Base-by-base conservation (phyloP, 64 coral and sea anemone genomes). In the Montipora cactus region DNA sequence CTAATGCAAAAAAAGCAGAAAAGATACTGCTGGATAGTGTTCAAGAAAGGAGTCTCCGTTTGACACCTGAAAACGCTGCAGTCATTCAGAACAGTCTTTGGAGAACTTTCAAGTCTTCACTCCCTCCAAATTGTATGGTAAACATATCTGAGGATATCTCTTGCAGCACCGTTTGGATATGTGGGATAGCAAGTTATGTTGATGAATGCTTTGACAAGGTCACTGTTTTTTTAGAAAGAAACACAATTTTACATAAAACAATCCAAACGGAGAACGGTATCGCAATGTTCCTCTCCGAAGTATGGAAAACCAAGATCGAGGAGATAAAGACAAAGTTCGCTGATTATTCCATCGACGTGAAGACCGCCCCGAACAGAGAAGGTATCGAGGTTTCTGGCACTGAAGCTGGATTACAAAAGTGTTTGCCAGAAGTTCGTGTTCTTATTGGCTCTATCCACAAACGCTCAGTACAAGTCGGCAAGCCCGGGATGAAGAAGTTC, bases 401-500 rank as follows among this genome's bases (percentile, higher is more conserved):
- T 45, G 51, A 48, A 46, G 89, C 81, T 8, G 89, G 89, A 52
- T 6, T 81, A 55, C 5, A 71, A 8, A 70, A 75, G 8, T 68
- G 77, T 58, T 4, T 75, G 7, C 62, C 61, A 47, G 9, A 76
- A 76, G 14, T 83, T 47, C 9, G 59, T 18, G 77, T 48, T 3
- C 50, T 90, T 18, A 72, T 90, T 9, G 7, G 28, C n/a, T 47
- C 67, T 49, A 50, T 83, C 37, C 25, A 76, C 23, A 74, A 83
- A 7, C 3, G n/a, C 18, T 83, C 11, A 13, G 80, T 91, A n/a
- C 6, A 69, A 73, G n/a, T 91, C 48, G 68, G 76, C 64, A 76
- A 76, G 14, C 90, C 90, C 13, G 90, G 90, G 47, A 84, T 83
- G 79, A 91, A 91, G 52, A 91, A 84, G 47, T 72, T 83, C 13